Conservation (phyloP, 2,113 vertebrate genomes). For the Laterallus jamaicensis region DNA sequence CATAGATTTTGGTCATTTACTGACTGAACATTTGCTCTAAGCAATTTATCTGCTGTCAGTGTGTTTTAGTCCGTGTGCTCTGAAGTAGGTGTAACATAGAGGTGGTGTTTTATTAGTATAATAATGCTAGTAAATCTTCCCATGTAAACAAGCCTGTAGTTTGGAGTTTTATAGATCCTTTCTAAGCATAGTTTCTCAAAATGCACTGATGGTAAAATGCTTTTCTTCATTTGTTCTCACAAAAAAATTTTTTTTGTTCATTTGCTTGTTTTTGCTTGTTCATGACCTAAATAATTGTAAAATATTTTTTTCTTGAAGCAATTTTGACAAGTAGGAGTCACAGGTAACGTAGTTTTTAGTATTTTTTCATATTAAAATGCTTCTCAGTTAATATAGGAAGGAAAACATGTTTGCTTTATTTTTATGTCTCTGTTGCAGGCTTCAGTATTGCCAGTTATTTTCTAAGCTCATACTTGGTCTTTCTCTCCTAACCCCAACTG, state of each 20-base stretch:
- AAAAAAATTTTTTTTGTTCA: neutral
- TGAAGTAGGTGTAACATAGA: neutral
- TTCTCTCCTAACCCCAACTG: neutral
- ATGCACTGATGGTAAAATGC: neutral
- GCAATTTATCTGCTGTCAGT: neutral
- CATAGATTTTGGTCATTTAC: neutral
- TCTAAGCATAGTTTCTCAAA: neutral
- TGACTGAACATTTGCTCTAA: neutral
- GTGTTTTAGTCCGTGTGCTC: neutral
- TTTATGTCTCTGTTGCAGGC: neutral
- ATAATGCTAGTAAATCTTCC: neutral
- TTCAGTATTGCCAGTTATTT: neutral
- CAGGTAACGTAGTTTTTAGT: neutral
- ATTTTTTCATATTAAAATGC: neutral
- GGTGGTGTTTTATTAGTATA: neutral
- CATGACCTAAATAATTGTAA: neutral
- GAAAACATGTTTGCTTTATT: neutral
- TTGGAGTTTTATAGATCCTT: neutral
- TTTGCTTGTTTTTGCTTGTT: neutral
- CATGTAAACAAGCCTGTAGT: neutral
- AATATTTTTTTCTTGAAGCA: neutral
- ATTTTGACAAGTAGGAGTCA: neutral
- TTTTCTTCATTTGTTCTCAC: neutral
- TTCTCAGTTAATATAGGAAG: neutral
- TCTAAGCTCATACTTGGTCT: neutral